Percentiles rank a stretch among this genome's conserved stretches.
Evolutionary conservation across 2,888 invertebrate genomes (phyloP).

Genomic region (Ischnura elegans): DNA sequence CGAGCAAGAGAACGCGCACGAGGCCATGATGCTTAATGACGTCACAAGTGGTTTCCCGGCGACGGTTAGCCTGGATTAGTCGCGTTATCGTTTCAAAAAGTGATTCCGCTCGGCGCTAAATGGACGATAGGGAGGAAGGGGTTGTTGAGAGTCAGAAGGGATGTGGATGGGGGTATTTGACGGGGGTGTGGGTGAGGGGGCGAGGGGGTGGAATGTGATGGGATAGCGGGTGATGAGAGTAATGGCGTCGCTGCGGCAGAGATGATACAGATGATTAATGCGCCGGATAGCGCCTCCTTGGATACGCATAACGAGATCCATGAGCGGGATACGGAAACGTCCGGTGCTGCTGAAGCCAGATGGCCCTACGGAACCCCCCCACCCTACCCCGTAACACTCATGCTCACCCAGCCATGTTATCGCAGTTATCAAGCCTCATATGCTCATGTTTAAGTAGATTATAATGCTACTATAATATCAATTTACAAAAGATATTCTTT

Average conservation of each 20-base stretch:
- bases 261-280: slow-evolving; percentile 14
- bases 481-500: no score
- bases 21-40: slow-evolving; percentile 21
- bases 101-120: neutral
- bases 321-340: neutral
- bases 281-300: neutral
- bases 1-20: no score
- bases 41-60: slow-evolving; percentile 25
- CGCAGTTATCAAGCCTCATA: no score
- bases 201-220: neutral
- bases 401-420: no score
- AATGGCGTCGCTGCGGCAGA: neutral
- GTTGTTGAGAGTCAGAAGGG: neutral
- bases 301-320: neutral
- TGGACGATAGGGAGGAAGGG: neutral
- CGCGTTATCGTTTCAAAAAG: slow-evolving; percentile 27
- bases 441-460: no score
- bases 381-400: no score
- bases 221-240: neutral
- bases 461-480: no score
- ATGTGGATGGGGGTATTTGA: neutral
- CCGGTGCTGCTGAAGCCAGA: neutral
- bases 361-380: neutral
- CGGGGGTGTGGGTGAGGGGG: neutral
- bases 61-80: slow-evolving; percentile 7